Conservation (phyloP, 2,888 invertebrate species). For the Papilio elwesi region DNA sequence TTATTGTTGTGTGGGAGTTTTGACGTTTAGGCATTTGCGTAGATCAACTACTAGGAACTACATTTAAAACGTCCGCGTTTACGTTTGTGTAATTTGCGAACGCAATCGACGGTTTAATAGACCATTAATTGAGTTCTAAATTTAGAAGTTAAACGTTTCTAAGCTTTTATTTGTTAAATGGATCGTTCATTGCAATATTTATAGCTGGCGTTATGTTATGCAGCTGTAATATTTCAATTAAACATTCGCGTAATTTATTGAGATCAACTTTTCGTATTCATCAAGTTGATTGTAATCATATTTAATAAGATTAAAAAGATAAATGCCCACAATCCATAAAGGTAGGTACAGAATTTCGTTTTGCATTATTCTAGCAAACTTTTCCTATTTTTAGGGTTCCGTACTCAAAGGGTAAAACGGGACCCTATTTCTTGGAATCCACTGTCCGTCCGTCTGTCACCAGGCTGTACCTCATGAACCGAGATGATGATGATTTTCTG, state of each 20-base stretch:
- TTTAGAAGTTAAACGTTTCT: constrained; percentile 29
- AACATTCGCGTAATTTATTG: constrained; percentile 45
- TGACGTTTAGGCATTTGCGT: constrained; percentile 1
- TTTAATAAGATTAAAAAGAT: constrained; percentile 38
- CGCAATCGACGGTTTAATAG: constrained; percentile 30
- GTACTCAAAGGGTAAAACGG: no score
- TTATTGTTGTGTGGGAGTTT: constrained; percentile 22
- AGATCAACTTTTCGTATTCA: constrained; percentile 43
- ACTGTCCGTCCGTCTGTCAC: no score
- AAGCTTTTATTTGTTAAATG: constrained; percentile 27
- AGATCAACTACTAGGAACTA: background rate
- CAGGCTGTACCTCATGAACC: no score
- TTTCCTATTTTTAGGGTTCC: no score
- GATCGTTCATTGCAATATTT: constrained; percentile 37
- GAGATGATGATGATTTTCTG: no score
- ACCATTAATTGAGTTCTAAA: constrained; percentile 33
- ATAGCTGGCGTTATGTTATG: constrained; percentile 28
- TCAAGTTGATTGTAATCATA: constrained; percentile 44
- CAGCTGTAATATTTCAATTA: constrained; percentile 44
- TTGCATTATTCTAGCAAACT: no score
- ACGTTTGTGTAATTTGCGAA: constrained; percentile 19
- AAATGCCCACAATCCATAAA: no score
- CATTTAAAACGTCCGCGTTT: background rate
- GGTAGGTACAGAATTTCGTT: no score
- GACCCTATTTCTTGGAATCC: no score